These are phyloP conservation scores for Argyra leucocephala DNA, from an alignment of 2,888 invertebrate species.

Conservation along the genomic window DNA sequence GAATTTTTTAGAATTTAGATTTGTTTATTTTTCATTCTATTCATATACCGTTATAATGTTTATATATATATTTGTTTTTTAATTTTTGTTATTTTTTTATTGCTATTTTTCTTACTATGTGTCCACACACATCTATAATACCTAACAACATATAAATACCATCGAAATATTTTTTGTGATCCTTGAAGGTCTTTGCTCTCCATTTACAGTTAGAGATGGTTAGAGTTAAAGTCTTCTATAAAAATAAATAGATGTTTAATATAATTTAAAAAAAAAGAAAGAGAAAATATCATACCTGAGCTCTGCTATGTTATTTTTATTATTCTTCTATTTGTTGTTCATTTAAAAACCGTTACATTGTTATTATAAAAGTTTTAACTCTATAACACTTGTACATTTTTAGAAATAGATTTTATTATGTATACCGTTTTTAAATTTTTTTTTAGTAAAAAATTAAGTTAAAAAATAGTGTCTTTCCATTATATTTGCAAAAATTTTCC, in stretches of 20 bases:
- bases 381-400: background rate
- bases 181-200: slow-evolving; percentile 3
- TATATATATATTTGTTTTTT: background rate
- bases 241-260: background rate
- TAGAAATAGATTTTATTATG: background rate
- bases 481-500: too few relatives aligned
- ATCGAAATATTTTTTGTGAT: background rate
- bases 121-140: too few relatives aligned
- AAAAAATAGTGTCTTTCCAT: background rate
- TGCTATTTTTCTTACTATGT: too few relatives aligned
- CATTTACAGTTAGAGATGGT: background rate
- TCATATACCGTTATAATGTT: background rate
- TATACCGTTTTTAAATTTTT: background rate
- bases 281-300: too few relatives aligned
- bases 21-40: background rate
- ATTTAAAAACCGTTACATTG: background rate
- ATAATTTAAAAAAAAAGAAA: background rate
- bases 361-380: background rate
- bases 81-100: too few relatives aligned
- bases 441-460: background rate
- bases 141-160: too few relatives aligned
- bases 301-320: background rate
- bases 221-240: background rate
- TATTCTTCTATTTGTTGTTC: background rate
- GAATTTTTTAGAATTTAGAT: background rate